A percentile compares a stretch with the other conserved stretches of the same genome.
phyloP scores from a whole-genome alignment of 2,113 vertebrate genomes.

The Struthio camelus region DNA sequence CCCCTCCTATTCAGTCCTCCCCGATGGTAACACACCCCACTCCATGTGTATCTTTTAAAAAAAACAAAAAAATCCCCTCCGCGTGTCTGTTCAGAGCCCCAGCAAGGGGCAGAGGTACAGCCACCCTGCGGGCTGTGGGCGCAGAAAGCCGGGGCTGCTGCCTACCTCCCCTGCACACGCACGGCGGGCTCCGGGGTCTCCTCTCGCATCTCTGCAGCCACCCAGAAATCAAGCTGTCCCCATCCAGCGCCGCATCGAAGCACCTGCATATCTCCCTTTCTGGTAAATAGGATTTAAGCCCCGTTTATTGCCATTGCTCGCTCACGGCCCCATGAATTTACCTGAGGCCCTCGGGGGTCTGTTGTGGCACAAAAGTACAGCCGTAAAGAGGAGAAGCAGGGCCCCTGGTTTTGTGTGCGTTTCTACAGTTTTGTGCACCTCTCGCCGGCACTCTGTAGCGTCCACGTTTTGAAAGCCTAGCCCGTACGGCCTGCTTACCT shows the following conservation, averaged over 20 bases:
- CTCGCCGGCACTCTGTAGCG: neutral
- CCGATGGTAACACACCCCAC: neutral
- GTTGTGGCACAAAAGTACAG: rapidly evolving
- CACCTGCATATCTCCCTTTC: rapidly evolving
- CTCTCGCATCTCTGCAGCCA: neutral
- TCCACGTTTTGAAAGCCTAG: neutral
- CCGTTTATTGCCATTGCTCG: rapidly evolving
- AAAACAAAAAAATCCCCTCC: neutral
- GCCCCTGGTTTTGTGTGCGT: rapidly evolving
- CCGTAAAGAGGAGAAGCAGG: rapidly evolving
- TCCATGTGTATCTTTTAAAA: neutral
- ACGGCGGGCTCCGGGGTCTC: rapidly evolving
- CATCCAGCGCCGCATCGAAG: rapidly evolving
- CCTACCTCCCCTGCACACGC: neutral
- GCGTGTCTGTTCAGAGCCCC: neutral
- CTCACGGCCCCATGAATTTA: neutral
- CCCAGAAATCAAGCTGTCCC: neutral
- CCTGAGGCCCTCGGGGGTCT: neutral
- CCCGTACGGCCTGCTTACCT: neutral
- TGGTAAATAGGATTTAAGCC: neutral
- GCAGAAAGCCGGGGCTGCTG: neutral
- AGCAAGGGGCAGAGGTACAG: neutral
- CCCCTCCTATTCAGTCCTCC: neutral
- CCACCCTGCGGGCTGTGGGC: neutral
- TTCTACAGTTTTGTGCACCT: rapidly evolving